Base-by-base conservation (phyloP, 2,113 vertebrate species). In the Silurus asotus region DNA sequence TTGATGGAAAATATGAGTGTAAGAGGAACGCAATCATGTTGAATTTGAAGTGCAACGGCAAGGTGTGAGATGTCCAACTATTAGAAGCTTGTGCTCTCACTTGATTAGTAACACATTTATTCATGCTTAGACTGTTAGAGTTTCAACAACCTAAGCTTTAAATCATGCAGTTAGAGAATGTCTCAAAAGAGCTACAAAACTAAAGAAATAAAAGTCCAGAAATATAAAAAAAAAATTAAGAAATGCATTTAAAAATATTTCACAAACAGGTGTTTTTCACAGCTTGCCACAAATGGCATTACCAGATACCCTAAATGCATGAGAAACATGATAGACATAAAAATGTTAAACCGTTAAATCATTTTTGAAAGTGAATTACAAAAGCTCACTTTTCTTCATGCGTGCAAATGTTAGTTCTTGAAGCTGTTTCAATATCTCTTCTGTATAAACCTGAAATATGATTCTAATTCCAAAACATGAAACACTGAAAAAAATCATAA, bases 1-100 rank as follows among this genome's bases (percentile, higher is more conserved):
- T 90, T 88, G 86, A 90, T 86, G 89, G 89, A 90, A 90, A 89
- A 55, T 89, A 45, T 90, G 88, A 89, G 88, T 81, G 85, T 45
- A 37, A 70, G 55, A 84, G 58, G 72, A 89, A 85, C 53, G 14
- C 59, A 77, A 74, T 87, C 64, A 76, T 78, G 49, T 72, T 86
- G 67, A 82, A 81, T 61, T 23, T 65, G 51, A 87, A 81, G 79
- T 58, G 83, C 25, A 28, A 86, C 45, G 48, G 70, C 37, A 65
- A 51, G 72, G 77, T 87, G 85, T 82, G 79, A 87, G 70, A 76
- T 86, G 81, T 82, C 61, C 85, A 82, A 85, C 48, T 84, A 72
- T 78, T 85, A 85, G 76, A 65, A 82, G 76, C 70, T 2, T 49
- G 25, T 14, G 48, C 64, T 87, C 83, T 82, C 51, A 10, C 74